phyloP scores from a whole-genome alignment of 2,113 vertebrate species.

The Ceyx margarethae region DNA sequence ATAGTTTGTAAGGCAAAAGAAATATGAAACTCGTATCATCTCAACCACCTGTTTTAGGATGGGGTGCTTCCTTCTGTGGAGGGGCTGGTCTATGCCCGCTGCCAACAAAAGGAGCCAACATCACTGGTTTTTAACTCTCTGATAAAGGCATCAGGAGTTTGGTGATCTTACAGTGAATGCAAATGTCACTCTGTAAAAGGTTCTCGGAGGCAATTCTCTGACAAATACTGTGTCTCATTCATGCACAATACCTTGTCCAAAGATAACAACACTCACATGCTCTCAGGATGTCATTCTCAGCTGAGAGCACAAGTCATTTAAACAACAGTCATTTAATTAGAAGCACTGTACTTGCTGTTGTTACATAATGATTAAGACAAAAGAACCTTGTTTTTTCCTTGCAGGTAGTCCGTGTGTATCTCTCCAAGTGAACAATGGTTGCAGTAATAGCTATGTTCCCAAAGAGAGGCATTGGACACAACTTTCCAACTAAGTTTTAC shows the following conservation, averaged over 20 bases:
- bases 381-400: neutral
- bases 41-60: neutral
- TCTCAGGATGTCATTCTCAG: neutral
- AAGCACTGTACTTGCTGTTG: neutral
- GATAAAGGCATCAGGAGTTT: neutral
- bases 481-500: neutral
- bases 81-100: neutral
- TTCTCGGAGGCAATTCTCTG: neutral
- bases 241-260: neutral
- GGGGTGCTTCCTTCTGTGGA: neutral
- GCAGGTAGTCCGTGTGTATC: neutral
- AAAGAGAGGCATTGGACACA: neutral
- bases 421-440: neutral
- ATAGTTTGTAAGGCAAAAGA: neutral
- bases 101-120: neutral
- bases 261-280: neutral
- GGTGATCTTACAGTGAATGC: neutral
- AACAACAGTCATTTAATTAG: neutral
- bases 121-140: neutral
- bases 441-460: neutral
- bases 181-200: neutral
- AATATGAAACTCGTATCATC: neutral
- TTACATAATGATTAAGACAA: neutral
- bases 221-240: neutral
- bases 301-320: neutral